Conservation (phyloP, 2,113 vertebrate species). For the Ranitomeya imitator region DNA sequence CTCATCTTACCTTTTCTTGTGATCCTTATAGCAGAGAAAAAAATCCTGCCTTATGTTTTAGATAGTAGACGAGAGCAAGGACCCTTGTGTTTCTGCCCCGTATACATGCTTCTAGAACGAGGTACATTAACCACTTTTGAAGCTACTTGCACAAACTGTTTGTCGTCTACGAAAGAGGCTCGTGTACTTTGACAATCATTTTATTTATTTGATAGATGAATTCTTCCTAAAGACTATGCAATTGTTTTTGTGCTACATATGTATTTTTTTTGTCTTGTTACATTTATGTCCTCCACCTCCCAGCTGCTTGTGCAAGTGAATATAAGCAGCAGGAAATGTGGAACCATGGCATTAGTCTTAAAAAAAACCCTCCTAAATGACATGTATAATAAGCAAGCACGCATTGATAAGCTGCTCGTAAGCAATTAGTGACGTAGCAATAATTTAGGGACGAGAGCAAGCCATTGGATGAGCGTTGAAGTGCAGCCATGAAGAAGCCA, state of each 20-base stretch:
- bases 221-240: slow-evolving; percentile 54
- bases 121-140: slow-evolving; percentile 39
- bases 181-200: slow-evolving; percentile 53
- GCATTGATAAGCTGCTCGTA: slow-evolving; percentile 21
- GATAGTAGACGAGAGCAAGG: not conserved
- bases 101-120: slow-evolving; percentile 7
- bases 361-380: not conserved
- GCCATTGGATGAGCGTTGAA: slow-evolving; percentile 20
- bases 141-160: slow-evolving; percentile 46
- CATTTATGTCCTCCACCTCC: slow-evolving; percentile 25
- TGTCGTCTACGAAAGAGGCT: slow-evolving; percentile 21
- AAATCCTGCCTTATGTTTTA: slow-evolving; percentile 3
- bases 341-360: slow-evolving; percentile 26
- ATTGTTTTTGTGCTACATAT: slow-evolving; percentile 32
- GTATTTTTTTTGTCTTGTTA: slow-evolving; percentile 27
- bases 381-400: slow-evolving; percentile 15
- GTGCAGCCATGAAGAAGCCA: slow-evolving; percentile 18
- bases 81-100: slow-evolving; percentile 20
- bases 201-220: slow-evolving; percentile 48
- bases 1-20: slow-evolving; percentile 5
- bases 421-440: slow-evolving; percentile 21
- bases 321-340: not conserved
- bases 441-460: slow-evolving; percentile 24
- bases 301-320: slow-evolving; percentile 6
- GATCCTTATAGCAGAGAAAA: not conserved